A percentile compares a stretch with the other conserved stretches of the same genome.
phyloP scores from a whole-genome alignment of 2,888 invertebrate species.

The Apoda limacodes region DNA sequence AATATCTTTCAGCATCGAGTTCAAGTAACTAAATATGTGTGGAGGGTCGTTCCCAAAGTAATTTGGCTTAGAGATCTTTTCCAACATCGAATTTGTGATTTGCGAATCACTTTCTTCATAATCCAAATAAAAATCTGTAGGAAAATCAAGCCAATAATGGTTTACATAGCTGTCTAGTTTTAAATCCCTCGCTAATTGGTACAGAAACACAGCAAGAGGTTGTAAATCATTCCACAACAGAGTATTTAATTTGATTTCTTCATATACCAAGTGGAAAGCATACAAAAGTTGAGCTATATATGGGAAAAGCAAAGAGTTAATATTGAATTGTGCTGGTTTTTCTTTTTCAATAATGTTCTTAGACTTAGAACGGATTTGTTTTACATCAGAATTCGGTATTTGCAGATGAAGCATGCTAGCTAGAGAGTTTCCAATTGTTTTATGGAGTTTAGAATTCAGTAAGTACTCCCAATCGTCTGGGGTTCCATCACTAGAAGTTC shows the following conservation, averaged over 20 bases:
- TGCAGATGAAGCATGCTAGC: slow-evolving; percentile 50
- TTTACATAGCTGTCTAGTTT: slow-evolving; percentile 76
- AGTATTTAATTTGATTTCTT: slow-evolving; percentile 88
- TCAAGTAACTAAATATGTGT: slow-evolving; percentile 78
- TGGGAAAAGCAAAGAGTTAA: slow-evolving; percentile 76
- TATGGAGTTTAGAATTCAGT: slow-evolving; percentile 69
- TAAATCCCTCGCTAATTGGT: slow-evolving; percentile 83
- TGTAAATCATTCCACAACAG: slow-evolving; percentile 76
- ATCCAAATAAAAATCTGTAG: slow-evolving; percentile 65
- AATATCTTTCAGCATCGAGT: slow-evolving; percentile 69
- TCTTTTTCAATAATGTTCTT: slow-evolving; percentile 27
- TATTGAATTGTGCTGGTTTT: slow-evolving; percentile 64
- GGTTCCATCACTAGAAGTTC: slow-evolving; percentile 81
- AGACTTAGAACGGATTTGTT: slow-evolving; percentile 15
- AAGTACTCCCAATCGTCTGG: slow-evolving; percentile 87
- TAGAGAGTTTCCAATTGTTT: slow-evolving; percentile 49
- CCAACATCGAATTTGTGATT: slow-evolving; percentile 66
- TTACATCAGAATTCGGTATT: slow-evolving; percentile 19
- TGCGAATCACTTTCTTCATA: slow-evolving; percentile 50
- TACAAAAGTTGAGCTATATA: slow-evolving; percentile 81
- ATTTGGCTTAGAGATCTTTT: slow-evolving; percentile 70
- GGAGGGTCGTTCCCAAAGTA: slow-evolving; percentile 75
- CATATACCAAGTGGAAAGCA: slow-evolving; percentile 88
- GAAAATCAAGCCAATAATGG: slow-evolving; percentile 90
- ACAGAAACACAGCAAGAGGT: slow-evolving; percentile 76